Base-by-base conservation (phyloP, 2,113 vertebrate species). In the Micromys minutus region DNA sequence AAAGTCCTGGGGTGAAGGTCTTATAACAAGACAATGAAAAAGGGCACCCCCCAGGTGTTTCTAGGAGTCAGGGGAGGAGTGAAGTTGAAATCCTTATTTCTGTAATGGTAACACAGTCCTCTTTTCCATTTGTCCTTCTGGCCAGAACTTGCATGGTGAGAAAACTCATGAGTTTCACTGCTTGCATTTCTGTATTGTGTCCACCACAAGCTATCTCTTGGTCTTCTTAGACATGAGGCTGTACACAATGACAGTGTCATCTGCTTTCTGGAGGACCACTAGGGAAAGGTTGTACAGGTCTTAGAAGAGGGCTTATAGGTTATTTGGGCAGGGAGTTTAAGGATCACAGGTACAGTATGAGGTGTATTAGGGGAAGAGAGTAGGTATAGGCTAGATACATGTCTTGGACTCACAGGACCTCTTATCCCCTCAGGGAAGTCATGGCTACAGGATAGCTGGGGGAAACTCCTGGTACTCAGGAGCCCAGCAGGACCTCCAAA, bases 201-300 rank as follows among this genome's bases (percentile, higher is more conserved):
- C 55, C 11, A 26, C 13, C 31, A 1, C 26, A 42, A 83, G 21
- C 34, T 86, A n/a, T 5, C 34, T 87, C 16, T 55, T 17, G 24
- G 42, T 21, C 52, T 15, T 47, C 22, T 31, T 50, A 29, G 84
- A 21, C 2, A 17, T 3, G 7, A 7, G 42, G 42, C 52, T 63
- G 8, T 8, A 5, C 36, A 11, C 0, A 0, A 1, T 50, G 52
- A 52, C 9, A 24, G 0, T 36, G 36, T 21, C 59, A 19, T 39
- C 31, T 91, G 74, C 36, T 21, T 29, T 61, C 16, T 50, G 95
- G 36, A 87, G 69, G 55, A 42, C 39, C 34, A 16, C 29, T 45
- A 17, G 34, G 45, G 61, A 74, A 89, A 74, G 5, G 12, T 1
- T 22, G 5, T 50, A n/a, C 24, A 71, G 21, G 26, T 24, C 12